Conservation (phyloP, 2,797 vertebrate genomes). For the Gobio occitaniae region DNA sequence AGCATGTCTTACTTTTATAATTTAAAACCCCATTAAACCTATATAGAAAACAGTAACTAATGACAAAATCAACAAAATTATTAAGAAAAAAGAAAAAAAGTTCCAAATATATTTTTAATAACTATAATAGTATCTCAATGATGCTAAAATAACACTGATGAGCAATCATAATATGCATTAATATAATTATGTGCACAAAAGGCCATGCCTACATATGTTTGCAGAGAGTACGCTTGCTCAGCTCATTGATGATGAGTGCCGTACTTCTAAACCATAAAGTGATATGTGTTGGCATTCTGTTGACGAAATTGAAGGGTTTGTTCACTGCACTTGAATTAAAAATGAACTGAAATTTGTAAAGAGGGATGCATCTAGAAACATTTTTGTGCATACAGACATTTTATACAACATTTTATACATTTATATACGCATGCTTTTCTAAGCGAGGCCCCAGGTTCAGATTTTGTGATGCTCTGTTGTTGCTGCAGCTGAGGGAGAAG, state of each 20-base stretch:
- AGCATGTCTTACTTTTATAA: too few relatives aligned
- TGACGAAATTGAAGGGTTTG: background rate
- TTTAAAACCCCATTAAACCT: background rate
- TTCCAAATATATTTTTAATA: background rate
- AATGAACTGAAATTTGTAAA: background rate
- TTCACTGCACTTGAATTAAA: background rate
- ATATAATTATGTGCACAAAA: background rate
- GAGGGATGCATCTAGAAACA: background rate
- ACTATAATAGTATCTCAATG: background rate
- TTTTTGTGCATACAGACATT: background rate
- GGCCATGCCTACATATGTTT: background rate
- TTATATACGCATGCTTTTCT: background rate
- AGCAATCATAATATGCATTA: background rate
- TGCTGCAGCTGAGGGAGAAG: conserved; percentile 90
- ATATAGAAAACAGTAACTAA: background rate
- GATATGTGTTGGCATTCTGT: background rate
- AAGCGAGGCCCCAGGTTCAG: background rate
- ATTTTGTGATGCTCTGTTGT: conserved; percentile 45
- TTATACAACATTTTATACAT: background rate
- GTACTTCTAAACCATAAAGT: background rate
- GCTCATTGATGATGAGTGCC: background rate
- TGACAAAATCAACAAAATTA: background rate
- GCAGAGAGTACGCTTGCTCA: too few relatives aligned
- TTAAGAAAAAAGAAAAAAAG: background rate
- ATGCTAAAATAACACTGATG: background rate